Conservation (phyloP, 2,888 invertebrate species). For the Agriopis aurantiaria region DNA sequence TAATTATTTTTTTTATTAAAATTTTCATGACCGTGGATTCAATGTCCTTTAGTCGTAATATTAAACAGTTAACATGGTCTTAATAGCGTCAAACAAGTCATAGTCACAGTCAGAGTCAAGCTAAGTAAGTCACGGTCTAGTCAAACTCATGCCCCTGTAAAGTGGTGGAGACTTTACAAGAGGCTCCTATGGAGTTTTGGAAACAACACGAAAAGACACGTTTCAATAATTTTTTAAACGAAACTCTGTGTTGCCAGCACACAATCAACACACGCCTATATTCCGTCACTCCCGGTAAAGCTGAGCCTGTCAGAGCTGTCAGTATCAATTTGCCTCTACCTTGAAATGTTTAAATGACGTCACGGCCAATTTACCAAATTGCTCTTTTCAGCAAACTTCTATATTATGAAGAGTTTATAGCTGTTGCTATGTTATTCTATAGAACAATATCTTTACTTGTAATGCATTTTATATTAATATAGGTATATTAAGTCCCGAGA, state of each 20-base stretch:
- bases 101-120: too few relatives aligned
- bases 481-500: neutral
- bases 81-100: too few relatives aligned
- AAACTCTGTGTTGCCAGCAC: conserved; percentile 17
- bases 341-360: conserved; percentile 40
- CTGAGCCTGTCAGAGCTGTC: conserved; percentile 29
- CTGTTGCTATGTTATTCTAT: conserved; percentile 16
- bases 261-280: conserved; percentile 18
- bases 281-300: conserved; percentile 18
- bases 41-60: too few relatives aligned
- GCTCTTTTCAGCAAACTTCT: conserved; percentile 37
- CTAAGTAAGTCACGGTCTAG: too few relatives aligned
- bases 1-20: too few relatives aligned
- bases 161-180: too few relatives aligned
- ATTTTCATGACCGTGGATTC: too few relatives aligned
- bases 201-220: too few relatives aligned
- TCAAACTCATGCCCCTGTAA: too few relatives aligned
- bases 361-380: conserved; percentile 43
- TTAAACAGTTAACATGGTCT: too few relatives aligned
- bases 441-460: neutral
- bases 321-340: conserved; percentile 42
- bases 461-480: neutral
- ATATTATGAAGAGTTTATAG: conserved; percentile 20
- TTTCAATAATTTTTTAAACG: too few relatives aligned
- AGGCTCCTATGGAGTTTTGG: too few relatives aligned